phyloP scores from a whole-genome alignment of 2,113 vertebrate genomes.

The Nothocercus nigrocapillus region DNA sequence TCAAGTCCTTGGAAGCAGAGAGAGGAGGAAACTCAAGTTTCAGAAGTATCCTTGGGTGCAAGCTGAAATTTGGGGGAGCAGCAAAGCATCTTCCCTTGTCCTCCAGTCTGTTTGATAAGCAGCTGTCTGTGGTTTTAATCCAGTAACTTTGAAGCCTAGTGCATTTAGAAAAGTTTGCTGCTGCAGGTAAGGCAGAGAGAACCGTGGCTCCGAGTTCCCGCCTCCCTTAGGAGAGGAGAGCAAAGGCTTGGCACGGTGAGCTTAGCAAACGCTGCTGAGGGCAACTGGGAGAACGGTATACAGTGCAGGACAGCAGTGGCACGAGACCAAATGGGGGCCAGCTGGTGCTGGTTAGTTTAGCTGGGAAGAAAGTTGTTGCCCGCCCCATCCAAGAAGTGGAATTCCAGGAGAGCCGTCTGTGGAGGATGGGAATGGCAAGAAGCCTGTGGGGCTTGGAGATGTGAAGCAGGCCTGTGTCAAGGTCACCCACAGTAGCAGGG shows the following conservation, averaged over 20 bases:
- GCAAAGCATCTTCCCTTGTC: not conserved
- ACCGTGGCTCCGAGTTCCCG: not conserved
- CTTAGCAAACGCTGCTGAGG: not conserved
- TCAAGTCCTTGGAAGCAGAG: not conserved
- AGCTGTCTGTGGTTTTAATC: not conserved
- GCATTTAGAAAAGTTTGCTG: not conserved
- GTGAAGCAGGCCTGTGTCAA: not conserved
- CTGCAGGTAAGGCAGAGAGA: not conserved
- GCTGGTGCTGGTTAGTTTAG: not conserved
- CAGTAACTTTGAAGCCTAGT: not conserved
- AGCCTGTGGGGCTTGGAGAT: not conserved
- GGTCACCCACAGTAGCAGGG: not conserved
- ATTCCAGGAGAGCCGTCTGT: not conserved
- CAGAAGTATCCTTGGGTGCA: not conserved
- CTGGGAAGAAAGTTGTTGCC: not conserved
- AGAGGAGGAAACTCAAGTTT: conserved; percentile 8
- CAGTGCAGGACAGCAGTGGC: not conserved
- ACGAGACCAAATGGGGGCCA: not conserved
- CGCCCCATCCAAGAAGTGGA: fast-evolving
- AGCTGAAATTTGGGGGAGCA: not conserved
- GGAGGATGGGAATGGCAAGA: not conserved
- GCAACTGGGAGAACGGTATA: fast-evolving
- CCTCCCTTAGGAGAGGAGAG: not conserved
- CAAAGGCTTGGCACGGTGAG: not conserved
- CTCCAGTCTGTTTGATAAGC: not conserved